phyloP scores from a whole-genome alignment of 1,140 invertebrate species.

The Pseudachorutes palmiensis region DNA sequence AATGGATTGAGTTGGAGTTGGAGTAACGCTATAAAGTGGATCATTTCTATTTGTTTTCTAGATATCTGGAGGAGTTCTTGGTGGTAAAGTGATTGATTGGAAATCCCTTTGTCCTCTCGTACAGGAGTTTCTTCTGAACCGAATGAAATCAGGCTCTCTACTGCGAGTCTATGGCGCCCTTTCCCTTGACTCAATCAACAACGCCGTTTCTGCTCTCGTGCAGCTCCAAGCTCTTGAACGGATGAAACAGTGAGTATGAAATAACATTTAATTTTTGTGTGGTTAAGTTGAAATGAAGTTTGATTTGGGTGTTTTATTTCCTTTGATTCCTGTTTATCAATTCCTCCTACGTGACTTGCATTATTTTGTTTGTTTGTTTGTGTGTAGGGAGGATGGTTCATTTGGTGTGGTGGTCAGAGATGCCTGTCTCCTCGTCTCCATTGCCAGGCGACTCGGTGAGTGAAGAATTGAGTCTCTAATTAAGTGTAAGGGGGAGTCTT shows the following conservation, averaged over 20 bases:
- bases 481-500: not conserved
- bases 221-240: conserved; percentile 10
- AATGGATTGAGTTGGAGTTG: conserved; percentile 25
- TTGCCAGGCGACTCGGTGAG: conserved; percentile 20
- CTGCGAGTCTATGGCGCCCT: conserved; percentile 31
- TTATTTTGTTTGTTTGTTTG: not conserved
- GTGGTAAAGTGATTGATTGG: too few species aligned
- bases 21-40: too few species aligned
- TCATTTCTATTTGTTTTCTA: too few species aligned
- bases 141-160: conserved; percentile 14
- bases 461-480: not conserved
- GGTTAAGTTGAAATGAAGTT: not conserved
- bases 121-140: conserved; percentile 26
- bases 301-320: not conserved
- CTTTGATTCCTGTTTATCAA: not conserved
- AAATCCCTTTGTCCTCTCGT: too few species aligned
- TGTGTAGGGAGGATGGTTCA: conserved; percentile 20
- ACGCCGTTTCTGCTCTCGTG: conserved; percentile 26
- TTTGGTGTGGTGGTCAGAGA: conserved; percentile 18
- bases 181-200: conserved; percentile 29
- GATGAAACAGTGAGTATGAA: conserved; percentile 29
- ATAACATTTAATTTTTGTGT: not conserved
- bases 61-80: too few species aligned
- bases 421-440: conserved; percentile 4
- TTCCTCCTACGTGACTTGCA: not conserved